A percentile compares a stretch with the other conserved stretches of the same genome.
phyloP scores from a whole-genome alignment of 1,140 invertebrate species.

The Rhysida immarginata region DNA sequence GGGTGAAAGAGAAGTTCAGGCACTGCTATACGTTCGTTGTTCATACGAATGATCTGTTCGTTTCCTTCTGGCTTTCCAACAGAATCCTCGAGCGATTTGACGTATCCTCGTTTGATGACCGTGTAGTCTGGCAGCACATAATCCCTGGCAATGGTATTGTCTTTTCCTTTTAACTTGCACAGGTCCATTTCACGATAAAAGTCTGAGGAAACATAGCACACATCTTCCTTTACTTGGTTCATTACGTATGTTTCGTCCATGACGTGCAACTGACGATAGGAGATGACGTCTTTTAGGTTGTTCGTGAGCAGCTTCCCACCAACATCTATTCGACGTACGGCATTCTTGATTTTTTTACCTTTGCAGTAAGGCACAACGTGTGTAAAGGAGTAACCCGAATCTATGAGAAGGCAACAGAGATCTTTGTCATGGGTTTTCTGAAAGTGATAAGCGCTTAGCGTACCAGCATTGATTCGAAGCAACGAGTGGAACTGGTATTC shows the following conservation, averaged over 20 bases:
- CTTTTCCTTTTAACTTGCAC: slow-evolving; percentile 42
- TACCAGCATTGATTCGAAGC: slow-evolving; percentile 52
- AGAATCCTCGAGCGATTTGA: slow-evolving; percentile 38
- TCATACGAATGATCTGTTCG: slow-evolving; percentile 58
- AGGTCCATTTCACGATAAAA: slow-evolving; percentile 71
- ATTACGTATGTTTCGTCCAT: slow-evolving; percentile 99
- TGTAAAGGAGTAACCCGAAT: slow-evolving; percentile 89
- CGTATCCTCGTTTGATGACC: slow-evolving; percentile 60
- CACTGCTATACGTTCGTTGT: slow-evolving; percentile 81
- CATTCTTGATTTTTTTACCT: slow-evolving; percentile 58
- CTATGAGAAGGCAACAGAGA: slow-evolving; percentile 70
- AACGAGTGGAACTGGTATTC: slow-evolving; percentile 84
- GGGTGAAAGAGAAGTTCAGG: slow-evolving; percentile 93
- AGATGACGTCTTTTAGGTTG: slow-evolving; percentile 94
- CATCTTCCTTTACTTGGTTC: slow-evolving; percentile 96
- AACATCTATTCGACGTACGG: slow-evolving; percentile 72
- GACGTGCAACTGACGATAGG: slow-evolving; percentile 87
- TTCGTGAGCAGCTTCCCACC: slow-evolving; percentile 96
- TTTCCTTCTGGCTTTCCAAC: slow-evolving; percentile 42
- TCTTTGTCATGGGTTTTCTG: slow-evolving; percentile 35
- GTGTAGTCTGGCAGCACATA: slow-evolving; percentile 95
- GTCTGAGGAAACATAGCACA: slow-evolving; percentile 81
- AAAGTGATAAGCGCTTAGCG: slow-evolving; percentile 37
- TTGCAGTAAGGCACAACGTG: slow-evolving; percentile 90
- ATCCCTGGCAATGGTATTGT: slow-evolving; percentile 59